phyloP scores from a whole-genome alignment of 2,888 invertebrate species.

The Brachycybe producta region DNA sequence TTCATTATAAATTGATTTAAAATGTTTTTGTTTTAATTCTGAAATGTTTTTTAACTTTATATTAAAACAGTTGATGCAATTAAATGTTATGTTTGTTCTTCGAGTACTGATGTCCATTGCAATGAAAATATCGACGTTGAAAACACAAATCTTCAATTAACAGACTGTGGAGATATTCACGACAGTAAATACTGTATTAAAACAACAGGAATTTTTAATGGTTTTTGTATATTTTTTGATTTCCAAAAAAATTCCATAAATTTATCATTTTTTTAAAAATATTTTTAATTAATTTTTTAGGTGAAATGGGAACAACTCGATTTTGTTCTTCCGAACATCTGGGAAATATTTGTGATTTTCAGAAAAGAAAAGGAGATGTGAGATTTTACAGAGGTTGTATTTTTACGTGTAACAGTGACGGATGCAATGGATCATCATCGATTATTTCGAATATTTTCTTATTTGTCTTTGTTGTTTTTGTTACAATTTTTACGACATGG shows the following conservation, averaged over 20 bases:
- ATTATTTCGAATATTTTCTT: too few relatives aligned
- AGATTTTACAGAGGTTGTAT: constrained; percentile 75
- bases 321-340: constrained; percentile 74
- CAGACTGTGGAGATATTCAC: constrained; percentile 56
- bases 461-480: too few relatives aligned
- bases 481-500: too few relatives aligned
- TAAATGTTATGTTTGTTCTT: constrained; percentile 78
- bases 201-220: constrained; percentile 60
- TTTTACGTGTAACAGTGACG: constrained; percentile 67
- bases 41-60: too few relatives aligned
- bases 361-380: constrained; percentile 68
- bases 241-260: neutral
- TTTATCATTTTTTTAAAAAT: too few relatives aligned
- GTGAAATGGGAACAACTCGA: constrained; percentile 75
- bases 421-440: too few relatives aligned
- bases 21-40: too few relatives aligned
- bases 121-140: constrained; percentile 49
- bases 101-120: constrained; percentile 72
- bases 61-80: constrained; percentile 45
- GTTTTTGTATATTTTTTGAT: constrained; percentile 26
- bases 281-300: constrained; percentile 42
- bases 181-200: constrained; percentile 75
- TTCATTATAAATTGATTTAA: too few relatives aligned
- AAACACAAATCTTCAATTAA: constrained; percentile 32
- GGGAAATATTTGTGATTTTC: constrained; percentile 81